Evolutionary conservation across 2,797 vertebrate species (phyloP).

Genomic region (Gymnodraco acuticeps): DNA sequence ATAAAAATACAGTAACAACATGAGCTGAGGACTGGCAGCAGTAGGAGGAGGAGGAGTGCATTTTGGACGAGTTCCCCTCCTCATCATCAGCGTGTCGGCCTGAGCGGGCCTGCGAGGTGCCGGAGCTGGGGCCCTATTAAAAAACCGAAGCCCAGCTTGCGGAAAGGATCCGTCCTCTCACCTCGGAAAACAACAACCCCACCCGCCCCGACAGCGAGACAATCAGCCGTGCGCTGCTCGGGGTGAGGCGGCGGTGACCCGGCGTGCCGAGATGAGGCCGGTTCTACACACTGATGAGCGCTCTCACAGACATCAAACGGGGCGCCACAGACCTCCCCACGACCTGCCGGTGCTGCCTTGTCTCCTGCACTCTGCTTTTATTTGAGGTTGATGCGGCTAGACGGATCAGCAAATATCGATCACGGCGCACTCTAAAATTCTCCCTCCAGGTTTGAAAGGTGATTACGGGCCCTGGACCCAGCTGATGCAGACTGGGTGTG

Average conservation of each 20-base stretch:
- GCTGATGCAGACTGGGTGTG: slow-evolving; percentile 69
- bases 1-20: slow-evolving; percentile 67
- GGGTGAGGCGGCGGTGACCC: slow-evolving; percentile 80
- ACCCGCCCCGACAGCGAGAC: slow-evolving; percentile 77
- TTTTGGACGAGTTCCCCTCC: slow-evolving; percentile 58
- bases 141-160: slow-evolving; percentile 68
- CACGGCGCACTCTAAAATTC: slow-evolving; percentile 78
- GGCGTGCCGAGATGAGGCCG: slow-evolving; percentile 71
- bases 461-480: slow-evolving; percentile 78
- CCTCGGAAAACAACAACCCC: slow-evolving; percentile 69
- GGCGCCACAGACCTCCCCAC: slow-evolving; percentile 70
- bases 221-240: slow-evolving; percentile 75
- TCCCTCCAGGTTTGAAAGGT: slow-evolving; percentile 81
- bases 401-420: slow-evolving; percentile 85
- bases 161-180: slow-evolving; percentile 62
- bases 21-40: slow-evolving; percentile 56
- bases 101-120: slow-evolving; percentile 68
- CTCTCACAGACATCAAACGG: slow-evolving; percentile 84
- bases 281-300: slow-evolving; percentile 81
- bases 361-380: slow-evolving; percentile 75
- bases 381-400: slow-evolving; percentile 79
- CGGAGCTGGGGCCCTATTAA: slow-evolving; percentile 77
- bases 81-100: slow-evolving; percentile 73
- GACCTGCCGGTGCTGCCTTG: slow-evolving; percentile 73
- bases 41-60: slow-evolving; percentile 51